These are phyloP conservation scores for Hemistola chrysoprasaria DNA, from an alignment of 2,888 invertebrate genomes.

Conservation along the genomic window DNA sequence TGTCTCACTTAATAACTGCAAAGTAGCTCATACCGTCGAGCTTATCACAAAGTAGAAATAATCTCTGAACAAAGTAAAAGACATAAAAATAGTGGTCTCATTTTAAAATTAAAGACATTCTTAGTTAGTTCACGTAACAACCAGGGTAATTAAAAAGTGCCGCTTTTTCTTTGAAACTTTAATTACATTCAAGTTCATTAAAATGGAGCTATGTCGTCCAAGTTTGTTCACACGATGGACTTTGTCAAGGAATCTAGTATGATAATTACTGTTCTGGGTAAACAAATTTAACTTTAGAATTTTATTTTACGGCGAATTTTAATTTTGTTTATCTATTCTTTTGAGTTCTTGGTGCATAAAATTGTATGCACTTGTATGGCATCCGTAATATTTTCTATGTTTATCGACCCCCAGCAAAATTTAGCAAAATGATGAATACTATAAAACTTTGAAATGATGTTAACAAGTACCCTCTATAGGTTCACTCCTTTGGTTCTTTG, in stretches of 20 bases:
- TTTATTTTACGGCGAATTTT: conserved; percentile 2
- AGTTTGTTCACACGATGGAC: conserved; percentile 26
- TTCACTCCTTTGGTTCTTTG: no score
- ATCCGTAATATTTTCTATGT: no score
- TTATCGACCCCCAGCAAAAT: no score
- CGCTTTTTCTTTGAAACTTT: conserved; percentile 41
- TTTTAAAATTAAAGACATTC: conserved; percentile 29
- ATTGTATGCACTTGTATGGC: no score
- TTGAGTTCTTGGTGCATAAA: no score
- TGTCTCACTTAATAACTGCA: conserved; percentile 7
- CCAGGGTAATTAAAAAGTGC: conserved; percentile 39
- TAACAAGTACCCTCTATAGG: no score
- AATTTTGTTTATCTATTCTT: not conserved
- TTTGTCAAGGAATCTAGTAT: conserved; percentile 29
- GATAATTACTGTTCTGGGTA: conserved; percentile 27
- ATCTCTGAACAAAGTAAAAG: conserved; percentile 5
- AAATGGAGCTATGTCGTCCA: conserved; percentile 31
- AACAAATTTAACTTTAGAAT: conserved; percentile 23
- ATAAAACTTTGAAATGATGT: no score
- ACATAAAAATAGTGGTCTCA: conserved; percentile 16
- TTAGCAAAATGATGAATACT: no score
- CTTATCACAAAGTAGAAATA: conserved; percentile 7
- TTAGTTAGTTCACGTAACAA: conserved; percentile 34
- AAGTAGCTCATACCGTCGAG: conserved; percentile 1
- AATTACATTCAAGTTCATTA: conserved; percentile 43